These are phyloP conservation scores for Seira ritae DNA, from an alignment of 2,888 invertebrate species.

Conservation along the genomic window DNA sequence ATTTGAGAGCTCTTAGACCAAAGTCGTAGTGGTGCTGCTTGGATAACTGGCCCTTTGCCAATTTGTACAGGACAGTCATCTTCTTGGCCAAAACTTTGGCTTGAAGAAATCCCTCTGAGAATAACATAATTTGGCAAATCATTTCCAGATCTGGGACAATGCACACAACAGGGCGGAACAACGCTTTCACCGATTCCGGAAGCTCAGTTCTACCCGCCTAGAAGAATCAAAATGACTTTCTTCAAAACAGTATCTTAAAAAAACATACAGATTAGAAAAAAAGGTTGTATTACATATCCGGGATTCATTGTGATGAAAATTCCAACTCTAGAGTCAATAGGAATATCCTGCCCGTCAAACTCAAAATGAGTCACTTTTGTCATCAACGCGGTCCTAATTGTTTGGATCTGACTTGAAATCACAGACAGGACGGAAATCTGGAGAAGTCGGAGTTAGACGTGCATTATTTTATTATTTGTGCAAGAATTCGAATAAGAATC, in stretches of 20 bases:
- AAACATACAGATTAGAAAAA: neutral
- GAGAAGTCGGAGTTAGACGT: too few species aligned
- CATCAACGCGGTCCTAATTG: constrained; percentile 89
- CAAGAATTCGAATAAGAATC: too few species aligned
- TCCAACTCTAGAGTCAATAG: constrained; percentile 87
- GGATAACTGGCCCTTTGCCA: constrained; percentile 91
- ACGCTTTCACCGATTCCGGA: constrained; percentile 93
- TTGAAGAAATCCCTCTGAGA: constrained; percentile 89
- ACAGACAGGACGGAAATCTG: constrained; percentile 94
- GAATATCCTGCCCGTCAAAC: constrained; percentile 91
- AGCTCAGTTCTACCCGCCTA: constrained; percentile 87
- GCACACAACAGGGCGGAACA: constrained; percentile 94
- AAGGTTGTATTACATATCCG: constrained; percentile 85
- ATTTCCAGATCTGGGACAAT: constrained; percentile 93
- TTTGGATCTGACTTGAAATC: constrained; percentile 93
- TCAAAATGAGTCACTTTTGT: constrained; percentile 86
- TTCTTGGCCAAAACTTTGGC: constrained; percentile 94
- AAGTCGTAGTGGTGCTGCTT: constrained; percentile 97
- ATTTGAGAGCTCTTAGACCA: constrained; percentile 92
- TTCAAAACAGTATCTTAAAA: neutral
- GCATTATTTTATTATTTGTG: too few species aligned
- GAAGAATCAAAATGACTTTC: neutral
- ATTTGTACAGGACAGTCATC: constrained; percentile 92
- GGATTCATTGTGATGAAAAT: constrained; percentile 90
- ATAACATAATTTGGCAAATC: constrained; percentile 93